Conservation (phyloP, 2,797 vertebrate species). For the Artibeus jamaicensis region DNA sequence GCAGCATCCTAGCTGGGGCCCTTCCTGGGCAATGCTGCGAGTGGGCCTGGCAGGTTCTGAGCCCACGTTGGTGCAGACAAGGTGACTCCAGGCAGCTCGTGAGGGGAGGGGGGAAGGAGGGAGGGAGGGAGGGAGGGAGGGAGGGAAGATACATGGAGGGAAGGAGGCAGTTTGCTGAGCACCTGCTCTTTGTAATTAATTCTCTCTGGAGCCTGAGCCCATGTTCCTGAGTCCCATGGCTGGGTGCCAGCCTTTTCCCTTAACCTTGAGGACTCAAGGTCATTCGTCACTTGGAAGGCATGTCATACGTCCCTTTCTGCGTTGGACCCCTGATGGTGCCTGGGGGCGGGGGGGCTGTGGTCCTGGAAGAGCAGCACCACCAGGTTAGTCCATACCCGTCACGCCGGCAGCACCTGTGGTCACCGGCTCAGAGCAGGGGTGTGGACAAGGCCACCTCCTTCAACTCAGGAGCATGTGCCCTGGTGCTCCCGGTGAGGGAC, state of each 20-base stretch:
- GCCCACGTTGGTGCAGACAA: rapidly evolving
- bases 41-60: rapidly evolving
- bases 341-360: background rate
- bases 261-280: background rate
- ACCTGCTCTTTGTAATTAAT: background rate
- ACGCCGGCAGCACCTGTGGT: background rate
- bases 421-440: background rate
- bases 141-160: no score
- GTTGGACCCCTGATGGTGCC: background rate
- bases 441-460: background rate
- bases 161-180: background rate
- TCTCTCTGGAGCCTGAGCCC: no score
- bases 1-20: background rate
- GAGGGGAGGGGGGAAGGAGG: no score
- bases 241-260: background rate
- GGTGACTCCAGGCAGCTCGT: no score
- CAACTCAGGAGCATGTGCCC: background rate
- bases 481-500: background rate
- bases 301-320: background rate
- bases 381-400: background rate
- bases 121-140: no score
- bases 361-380: background rate
- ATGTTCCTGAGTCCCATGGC: rapidly evolving
- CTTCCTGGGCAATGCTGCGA: rapidly evolving
- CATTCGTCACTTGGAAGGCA: background rate